Conservation (phyloP, 2,113 vertebrate genomes). For the Abramis brama region DNA sequence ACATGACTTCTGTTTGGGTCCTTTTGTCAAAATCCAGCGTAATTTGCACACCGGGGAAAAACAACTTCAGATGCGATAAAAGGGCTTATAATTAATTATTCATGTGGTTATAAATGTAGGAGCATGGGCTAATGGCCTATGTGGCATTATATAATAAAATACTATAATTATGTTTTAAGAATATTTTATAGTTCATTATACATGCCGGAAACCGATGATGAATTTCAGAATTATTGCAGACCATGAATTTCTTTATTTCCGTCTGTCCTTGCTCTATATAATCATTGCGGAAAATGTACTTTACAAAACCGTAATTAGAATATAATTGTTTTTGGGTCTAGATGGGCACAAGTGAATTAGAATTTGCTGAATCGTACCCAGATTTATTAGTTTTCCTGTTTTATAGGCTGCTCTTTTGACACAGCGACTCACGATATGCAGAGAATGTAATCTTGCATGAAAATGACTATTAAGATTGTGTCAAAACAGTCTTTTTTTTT, state of each 20-base stretch:
- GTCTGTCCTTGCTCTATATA: neutral
- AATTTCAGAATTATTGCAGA: constrained; percentile 42
- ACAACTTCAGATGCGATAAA: constrained; percentile 70
- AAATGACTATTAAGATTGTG: constrained; percentile 46
- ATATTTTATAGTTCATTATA: constrained; percentile 59
- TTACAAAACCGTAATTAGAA: constrained; percentile 17
- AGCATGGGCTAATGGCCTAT: constrained; percentile 65
- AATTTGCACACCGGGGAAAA: constrained; percentile 69
- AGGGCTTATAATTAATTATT: constrained; percentile 70
- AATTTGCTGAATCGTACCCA: constrained; percentile 26
- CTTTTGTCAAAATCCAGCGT: constrained; percentile 60
- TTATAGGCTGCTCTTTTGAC: constrained; percentile 27
- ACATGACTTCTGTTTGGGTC: constrained; percentile 35
- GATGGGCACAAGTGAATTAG: constrained; percentile 36
- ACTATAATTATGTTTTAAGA: constrained; percentile 61
- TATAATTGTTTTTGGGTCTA: constrained; percentile 38
- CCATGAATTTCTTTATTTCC: constrained; percentile 39
- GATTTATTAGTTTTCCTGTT: constrained; percentile 19
- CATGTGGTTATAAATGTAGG: constrained; percentile 69
- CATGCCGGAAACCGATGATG: constrained; percentile 47
- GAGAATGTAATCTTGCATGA: constrained; percentile 36
- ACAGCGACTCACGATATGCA: constrained; percentile 8
- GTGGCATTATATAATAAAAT: constrained; percentile 67
- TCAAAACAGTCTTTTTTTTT: constrained; percentile 52
- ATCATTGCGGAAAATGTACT: neutral